Conservation (phyloP, 2,797 vertebrate species). For the Cryptoprocta ferox region DNA sequence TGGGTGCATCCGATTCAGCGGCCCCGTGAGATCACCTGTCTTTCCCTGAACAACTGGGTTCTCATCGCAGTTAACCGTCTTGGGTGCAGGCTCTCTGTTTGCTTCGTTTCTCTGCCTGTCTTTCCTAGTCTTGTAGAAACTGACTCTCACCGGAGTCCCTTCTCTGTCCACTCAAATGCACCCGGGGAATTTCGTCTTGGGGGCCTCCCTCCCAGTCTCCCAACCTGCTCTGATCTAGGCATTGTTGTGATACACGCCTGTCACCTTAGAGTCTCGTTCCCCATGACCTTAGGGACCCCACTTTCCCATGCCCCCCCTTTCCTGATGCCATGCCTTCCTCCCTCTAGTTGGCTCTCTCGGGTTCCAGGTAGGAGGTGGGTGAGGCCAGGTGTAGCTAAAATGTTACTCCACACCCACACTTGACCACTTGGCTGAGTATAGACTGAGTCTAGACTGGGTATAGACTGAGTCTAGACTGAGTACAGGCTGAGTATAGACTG, state of each 20-base stretch:
- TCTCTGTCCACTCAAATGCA: fast-evolving
- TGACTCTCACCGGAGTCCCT: too few species aligned
- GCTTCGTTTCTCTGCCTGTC: too few species aligned
- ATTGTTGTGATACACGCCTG: fast-evolving
- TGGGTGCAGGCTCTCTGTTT: not conserved
- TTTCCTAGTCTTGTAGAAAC: not conserved
- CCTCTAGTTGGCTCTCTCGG: too few species aligned
- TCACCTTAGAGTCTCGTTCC: not conserved
- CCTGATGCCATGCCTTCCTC: fast-evolving
- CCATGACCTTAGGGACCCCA: fast-evolving
- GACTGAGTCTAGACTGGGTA: too few species aligned
- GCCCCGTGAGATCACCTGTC: too few species aligned
- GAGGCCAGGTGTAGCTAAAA: fast-evolving
- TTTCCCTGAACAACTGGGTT: not conserved
- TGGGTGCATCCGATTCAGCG: fast-evolving
- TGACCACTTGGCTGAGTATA: not conserved
- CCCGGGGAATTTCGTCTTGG: not conserved
- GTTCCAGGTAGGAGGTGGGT: not conserved
- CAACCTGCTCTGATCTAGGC: too few species aligned
- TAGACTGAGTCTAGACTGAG: too few species aligned
- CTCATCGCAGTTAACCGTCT: fast-evolving
- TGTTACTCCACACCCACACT: not conserved
- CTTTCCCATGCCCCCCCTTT: not conserved
- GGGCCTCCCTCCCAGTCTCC: not conserved
- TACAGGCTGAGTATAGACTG: too few species aligned